phyloP scores from a whole-genome alignment of 2,797 vertebrate genomes.

The Pyrocephalus nanus region DNA sequence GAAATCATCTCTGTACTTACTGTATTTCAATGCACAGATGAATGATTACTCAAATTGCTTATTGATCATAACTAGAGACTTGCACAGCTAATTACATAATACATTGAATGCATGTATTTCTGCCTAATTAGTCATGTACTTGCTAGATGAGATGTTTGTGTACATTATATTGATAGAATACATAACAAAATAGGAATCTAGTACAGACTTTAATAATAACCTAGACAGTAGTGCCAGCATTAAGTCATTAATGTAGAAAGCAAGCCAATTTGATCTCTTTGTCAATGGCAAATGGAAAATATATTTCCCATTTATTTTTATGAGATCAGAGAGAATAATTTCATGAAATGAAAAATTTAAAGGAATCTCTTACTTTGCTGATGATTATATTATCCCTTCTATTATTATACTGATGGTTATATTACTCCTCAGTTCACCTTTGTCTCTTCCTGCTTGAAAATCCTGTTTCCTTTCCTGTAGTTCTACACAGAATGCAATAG shows the following conservation, averaged over 20 bases:
- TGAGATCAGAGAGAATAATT: not conserved
- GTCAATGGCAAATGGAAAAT: not conserved
- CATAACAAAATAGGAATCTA: not conserved
- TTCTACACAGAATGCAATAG: not conserved
- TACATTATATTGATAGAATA: not conserved
- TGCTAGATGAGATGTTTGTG: not conserved
- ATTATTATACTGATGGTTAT: not conserved
- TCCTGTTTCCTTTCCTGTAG: not conserved
- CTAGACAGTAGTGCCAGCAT: not conserved
- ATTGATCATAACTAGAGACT: not conserved
- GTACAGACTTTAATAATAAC: not conserved
- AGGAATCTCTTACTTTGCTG: not conserved
- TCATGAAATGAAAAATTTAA: not conserved
- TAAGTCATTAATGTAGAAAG: not conserved
- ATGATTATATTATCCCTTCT: not conserved
- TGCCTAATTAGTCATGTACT: constrained; percentile 5
- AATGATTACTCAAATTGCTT: not conserved
- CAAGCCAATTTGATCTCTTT: not conserved
- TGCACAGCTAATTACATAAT: not conserved
- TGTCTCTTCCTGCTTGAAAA: not conserved
- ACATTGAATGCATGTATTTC: not conserved
- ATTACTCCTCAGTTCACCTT: not conserved
- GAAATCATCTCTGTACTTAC: not conserved
- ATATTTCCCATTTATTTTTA: not conserved
- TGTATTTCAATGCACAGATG: not conserved